These are phyloP conservation scores for Coelopa frigida DNA, from an alignment of 1,140 invertebrate genomes.

Conservation along the genomic window DNA sequence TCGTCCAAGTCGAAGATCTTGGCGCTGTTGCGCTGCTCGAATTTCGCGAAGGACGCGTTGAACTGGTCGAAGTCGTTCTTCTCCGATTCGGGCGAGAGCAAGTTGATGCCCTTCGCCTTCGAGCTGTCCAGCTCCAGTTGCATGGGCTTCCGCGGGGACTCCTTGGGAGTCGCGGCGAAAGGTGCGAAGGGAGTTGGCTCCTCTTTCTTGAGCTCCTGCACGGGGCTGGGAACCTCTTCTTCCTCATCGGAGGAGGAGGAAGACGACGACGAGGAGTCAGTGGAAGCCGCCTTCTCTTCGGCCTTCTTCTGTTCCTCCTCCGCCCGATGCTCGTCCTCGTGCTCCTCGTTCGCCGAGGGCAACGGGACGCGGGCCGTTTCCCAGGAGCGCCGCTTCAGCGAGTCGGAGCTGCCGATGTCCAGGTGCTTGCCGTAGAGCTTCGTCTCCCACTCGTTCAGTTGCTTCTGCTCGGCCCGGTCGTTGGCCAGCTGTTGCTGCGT, in stretches of 20 bases:
- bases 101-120: conserved; percentile 2
- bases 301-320: not conserved
- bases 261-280: conserved; percentile 1
- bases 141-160: not conserved
- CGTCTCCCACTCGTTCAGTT: conserved; percentile 73
- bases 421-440: conserved; percentile 65
- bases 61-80: conserved; percentile 28
- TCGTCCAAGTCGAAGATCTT: conserved; percentile 28
- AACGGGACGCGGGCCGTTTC: conserved; percentile 31
- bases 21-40: conserved; percentile 29
- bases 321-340: conserved; percentile 1
- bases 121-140: conserved; percentile 7
- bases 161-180: too few species aligned
- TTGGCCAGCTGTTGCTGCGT: conserved; percentile 18
- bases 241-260: conserved; percentile 13
- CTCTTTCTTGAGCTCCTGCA: not conserved
- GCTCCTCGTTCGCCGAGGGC: conserved; percentile 16
- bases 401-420: conserved; percentile 36
- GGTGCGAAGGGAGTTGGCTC: too few species aligned
- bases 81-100: conserved; percentile 20
- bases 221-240: too few species aligned
- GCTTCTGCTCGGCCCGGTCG: conserved; percentile 10
- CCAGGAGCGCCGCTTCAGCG: conserved; percentile 40
- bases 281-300: not conserved
- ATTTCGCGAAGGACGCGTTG: conserved; percentile 32